Conservation (phyloP, 2,888 invertebrate species). For the Leptinotarsa juncta region DNA sequence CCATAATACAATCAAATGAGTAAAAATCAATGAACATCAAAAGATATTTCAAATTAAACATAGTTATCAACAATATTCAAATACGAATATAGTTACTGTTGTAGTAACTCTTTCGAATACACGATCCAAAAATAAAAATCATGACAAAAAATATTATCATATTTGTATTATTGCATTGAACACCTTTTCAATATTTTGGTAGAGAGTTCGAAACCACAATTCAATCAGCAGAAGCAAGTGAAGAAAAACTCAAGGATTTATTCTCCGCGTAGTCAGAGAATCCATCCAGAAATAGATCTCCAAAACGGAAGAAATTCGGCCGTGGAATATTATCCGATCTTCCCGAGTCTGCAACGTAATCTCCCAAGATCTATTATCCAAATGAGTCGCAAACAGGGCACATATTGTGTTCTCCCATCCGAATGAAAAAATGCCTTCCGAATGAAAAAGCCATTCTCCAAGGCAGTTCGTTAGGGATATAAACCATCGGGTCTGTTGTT, state of each 20-base stretch:
- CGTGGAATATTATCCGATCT: not conserved
- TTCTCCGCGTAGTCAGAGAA: not conserved
- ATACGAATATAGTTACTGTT: too few relatives aligned
- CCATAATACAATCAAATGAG: too few relatives aligned
- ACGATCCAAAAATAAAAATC: too few relatives aligned
- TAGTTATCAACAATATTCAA: too few relatives aligned
- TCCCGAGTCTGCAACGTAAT: not conserved
- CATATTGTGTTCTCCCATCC: conserved; percentile 15
- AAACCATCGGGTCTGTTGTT: conserved; percentile 54
- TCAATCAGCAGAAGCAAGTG: too few relatives aligned
- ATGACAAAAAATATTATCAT: too few relatives aligned
- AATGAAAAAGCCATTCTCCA: conserved; percentile 21
- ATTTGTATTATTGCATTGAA: too few relatives aligned
- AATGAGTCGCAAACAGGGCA: conserved; percentile 16
- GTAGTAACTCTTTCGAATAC: too few relatives aligned
- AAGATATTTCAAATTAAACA: too few relatives aligned
- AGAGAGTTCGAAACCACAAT: too few relatives aligned
- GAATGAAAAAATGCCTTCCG: conserved; percentile 19
- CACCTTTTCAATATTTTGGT: too few relatives aligned
- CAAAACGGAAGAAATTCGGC: not conserved
- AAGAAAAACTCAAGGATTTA: not conserved
- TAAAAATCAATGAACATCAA: too few relatives aligned
- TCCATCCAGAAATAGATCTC: not conserved
- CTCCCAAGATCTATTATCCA: conserved; percentile 15
- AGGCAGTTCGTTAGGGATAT: conserved; percentile 46